Conservation (phyloP, 2,113 vertebrate species). For the Chaetodon trifascialis region DNA sequence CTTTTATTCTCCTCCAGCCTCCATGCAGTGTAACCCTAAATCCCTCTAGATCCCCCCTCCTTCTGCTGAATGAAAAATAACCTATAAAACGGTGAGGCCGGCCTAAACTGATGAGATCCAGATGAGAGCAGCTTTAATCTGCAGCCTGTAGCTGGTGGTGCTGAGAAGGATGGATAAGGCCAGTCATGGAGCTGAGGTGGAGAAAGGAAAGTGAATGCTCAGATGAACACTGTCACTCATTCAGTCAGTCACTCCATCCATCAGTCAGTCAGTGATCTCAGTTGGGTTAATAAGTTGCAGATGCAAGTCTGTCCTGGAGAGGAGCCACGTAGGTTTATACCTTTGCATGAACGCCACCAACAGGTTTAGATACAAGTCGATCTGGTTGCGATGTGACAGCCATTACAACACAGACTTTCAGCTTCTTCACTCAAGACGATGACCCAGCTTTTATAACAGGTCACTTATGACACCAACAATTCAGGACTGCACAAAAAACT, state of each 20-base stretch:
- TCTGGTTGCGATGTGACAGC: slow-evolving; percentile 6
- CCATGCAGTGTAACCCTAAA: slow-evolving; percentile 72
- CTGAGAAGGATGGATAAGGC: slow-evolving; percentile 59
- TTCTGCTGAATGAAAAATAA: slow-evolving; percentile 73
- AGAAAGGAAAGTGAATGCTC: slow-evolving; percentile 46
- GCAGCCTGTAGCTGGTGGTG: slow-evolving; percentile 48
- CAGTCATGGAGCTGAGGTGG: slow-evolving; percentile 35
- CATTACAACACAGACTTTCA: neutral
- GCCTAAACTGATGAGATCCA: slow-evolving; percentile 77
- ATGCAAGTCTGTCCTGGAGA: slow-evolving; percentile 16
- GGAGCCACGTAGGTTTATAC: neutral
- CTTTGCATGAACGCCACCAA: slow-evolving; percentile 5
- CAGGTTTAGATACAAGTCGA: slow-evolving; percentile 1
- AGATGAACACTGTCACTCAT: slow-evolving; percentile 53
- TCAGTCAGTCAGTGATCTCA: slow-evolving; percentile 20
- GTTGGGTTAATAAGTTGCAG: slow-evolving; percentile 59
- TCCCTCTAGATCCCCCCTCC: slow-evolving; percentile 48
- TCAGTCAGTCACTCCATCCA: slow-evolving; percentile 51
- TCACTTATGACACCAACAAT: neutral
- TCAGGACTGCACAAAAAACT: neutral
- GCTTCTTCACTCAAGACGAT: neutral
- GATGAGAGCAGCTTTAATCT: slow-evolving; percentile 76
- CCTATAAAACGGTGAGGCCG: slow-evolving; percentile 60
- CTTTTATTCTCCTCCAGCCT: slow-evolving; percentile 74
- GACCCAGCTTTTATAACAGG: neutral